Base-by-base conservation (phyloP, 2,888 invertebrate species). In the Hyalella azteca region DNA sequence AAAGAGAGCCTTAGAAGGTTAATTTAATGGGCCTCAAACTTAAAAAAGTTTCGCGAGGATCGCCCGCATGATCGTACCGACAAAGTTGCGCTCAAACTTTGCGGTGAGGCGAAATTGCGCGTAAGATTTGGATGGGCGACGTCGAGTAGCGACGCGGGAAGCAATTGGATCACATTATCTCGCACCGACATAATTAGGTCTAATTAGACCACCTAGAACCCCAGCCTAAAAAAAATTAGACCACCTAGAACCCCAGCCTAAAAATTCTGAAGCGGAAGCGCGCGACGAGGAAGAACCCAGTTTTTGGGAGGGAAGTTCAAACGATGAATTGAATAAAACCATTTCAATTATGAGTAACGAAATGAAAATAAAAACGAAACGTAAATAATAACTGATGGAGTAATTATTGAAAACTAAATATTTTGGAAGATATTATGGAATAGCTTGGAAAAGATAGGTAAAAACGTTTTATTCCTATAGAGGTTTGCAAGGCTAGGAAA, bases 131-230 rank as follows among this genome's bases (percentile, higher is more conserved):
- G 66, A 66, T n/a, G n/a, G n/a, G 22, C 66, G 66, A 66, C 54
- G 54, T 26, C 54, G 54, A 26, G 54, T 54, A 54, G 66, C 36
- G 66, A 66, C 36, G 66, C 32, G 66, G 36, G 66, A 66, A 13
- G 66, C 66, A 66, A 66, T 66, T 66, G 66, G 66, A 66, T 66
- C 66, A 29, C 66, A 66, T 66, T 66, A 66, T 66, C 66, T 66
- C 66, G 66, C 66, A 29, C 66, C n/a, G 66, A 66, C 66, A 66
- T 66, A 66, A 66, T 66, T 66, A 66, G 66, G 66, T 36, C 36
- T 66, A 66, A 66, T 66, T 66, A 66, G 66, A 66, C 66, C 66
- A 29, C 66, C 66, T n/a, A 66, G 66, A 36, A 66, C n/a, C n/a
- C n/a, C n/a, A n/a, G n/a, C n/a, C n/a, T n/a, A n/a, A 66, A 66